Evolutionary conservation across 2,888 invertebrate species (phyloP).

Genomic region (Idaea straminata): DNA sequence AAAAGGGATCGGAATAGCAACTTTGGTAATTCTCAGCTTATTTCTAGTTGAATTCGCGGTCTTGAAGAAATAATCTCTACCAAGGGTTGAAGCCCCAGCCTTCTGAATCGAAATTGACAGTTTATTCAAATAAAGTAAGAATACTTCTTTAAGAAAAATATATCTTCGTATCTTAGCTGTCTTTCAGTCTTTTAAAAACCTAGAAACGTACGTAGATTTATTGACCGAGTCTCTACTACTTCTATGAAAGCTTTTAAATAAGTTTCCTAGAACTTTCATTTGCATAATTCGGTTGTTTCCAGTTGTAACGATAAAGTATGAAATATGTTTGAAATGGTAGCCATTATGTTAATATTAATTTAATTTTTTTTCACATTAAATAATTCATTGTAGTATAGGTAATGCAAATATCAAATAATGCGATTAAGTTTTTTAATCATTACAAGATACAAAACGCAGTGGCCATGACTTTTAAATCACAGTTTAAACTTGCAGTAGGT

Average conservation of each 20-base stretch:
- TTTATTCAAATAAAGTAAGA: slow-evolving; percentile 31
- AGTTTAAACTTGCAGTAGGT: no score
- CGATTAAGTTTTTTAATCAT: no score
- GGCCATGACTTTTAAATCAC: no score
- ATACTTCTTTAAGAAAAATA: slow-evolving; percentile 8
- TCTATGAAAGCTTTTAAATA: not conserved
- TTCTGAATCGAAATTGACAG: slow-evolving; percentile 21
- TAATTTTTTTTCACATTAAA: no score
- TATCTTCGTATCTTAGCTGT: not conserved
- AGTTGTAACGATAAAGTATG: no score
- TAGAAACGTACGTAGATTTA: not conserved
- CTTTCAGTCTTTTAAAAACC: not conserved
- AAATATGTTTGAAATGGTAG: no score
- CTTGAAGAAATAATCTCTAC: slow-evolving; percentile 12
- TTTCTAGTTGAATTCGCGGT: slow-evolving; percentile 10
- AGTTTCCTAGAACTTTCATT: no score
- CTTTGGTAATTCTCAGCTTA: slow-evolving; percentile 4
- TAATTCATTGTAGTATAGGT: no score
- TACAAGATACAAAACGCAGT: no score
- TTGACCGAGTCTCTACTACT: not conserved
- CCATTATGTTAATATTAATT: no score
- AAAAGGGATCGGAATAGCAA: not conserved
- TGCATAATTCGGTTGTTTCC: no score
- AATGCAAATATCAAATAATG: no score
- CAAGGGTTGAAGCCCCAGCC: slow-evolving; percentile 17